Evolutionary conservation across 2,113 vertebrate genomes (phyloP), one percentile per base, ranked within the genome.

Genomic region (Gadus macrocephalus): DNA sequence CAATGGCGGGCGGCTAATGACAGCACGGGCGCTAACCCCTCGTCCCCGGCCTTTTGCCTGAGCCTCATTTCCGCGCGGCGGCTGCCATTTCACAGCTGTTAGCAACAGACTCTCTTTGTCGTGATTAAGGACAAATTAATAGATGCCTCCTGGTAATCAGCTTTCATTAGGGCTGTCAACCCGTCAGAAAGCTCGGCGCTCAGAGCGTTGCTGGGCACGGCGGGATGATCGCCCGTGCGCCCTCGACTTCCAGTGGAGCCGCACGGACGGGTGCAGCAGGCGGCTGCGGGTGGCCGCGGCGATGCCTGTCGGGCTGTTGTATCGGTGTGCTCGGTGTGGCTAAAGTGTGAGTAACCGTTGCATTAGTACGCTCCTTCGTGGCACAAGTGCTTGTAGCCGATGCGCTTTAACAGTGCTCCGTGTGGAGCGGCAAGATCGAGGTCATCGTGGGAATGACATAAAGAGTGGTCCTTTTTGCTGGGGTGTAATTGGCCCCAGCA

Each of bases 81-180:
- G 73, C 86, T 86, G 87, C 90, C 89, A 84, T 92, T 92, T 91
- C 92, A 88, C 91, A 93, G 93, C 93, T 93, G 91, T 89, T 91
- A 85, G 89, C 90, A 89, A 91, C 89, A 88, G 84, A 87, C 86
- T 89, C 86, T 92, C 88, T 89, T 90, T 90, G 92, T 82, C 42
- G 69, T 90, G 91, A 93, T 92, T 83, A 90, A 81, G 87, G 81
- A 85, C 83, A 86, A 92, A 92, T 92, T 92, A 93, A 92, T 85
- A 88, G 89, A 89, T 90, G 91, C 86, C 90, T 92, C 89, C 89
- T 87, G 88, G 89, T 93, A 91, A 92, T 93, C 92, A 92, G 87
- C 86, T 91, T 92, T 91, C 89, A 93, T 92, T 90, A 92, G 87
- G 77, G 83, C 88, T 90, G 90, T 92, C 90, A 91, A 83, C 67